Conservation (phyloP, 2,113 vertebrate species). For the Chionomys nivalis region DNA sequence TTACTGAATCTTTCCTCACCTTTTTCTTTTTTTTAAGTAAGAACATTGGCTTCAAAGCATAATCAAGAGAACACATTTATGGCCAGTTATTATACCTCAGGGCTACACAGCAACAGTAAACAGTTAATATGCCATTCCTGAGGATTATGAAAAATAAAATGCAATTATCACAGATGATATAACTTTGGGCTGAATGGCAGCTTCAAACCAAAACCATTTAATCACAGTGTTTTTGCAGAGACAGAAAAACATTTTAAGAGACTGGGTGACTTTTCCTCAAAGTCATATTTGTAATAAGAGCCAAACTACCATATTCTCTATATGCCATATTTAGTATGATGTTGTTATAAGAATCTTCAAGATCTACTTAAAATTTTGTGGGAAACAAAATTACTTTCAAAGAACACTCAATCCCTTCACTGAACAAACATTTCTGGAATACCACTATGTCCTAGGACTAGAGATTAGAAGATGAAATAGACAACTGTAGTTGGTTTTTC, state of each 20-base stretch:
- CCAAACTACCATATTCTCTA: constrained; percentile 20
- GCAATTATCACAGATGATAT: background rate
- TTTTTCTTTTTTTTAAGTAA: background rate
- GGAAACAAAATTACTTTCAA: constrained; percentile 52
- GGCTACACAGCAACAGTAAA: background rate
- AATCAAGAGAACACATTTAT: background rate
- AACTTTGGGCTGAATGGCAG: constrained; percentile 8
- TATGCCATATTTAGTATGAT: constrained; percentile 7
- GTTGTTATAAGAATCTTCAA: constrained; percentile 1
- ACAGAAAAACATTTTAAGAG: constrained; percentile 39
- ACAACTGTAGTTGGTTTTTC: constrained; percentile 20
- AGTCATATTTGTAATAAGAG: constrained; percentile 36
- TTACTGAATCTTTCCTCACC: background rate
- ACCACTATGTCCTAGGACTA: background rate
- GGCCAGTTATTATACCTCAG: constrained; percentile 6
- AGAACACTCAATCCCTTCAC: constrained; percentile 47
- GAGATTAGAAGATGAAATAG: constrained; percentile 22
- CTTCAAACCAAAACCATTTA: constrained; percentile 55
- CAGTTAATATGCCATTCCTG: constrained; percentile 22
- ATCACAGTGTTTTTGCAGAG: constrained; percentile 29
- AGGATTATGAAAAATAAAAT: background rate
- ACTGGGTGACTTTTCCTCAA: constrained; percentile 26
- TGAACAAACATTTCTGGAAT: constrained; percentile 44
- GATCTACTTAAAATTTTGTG: constrained; percentile 28
- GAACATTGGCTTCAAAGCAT: constrained; percentile 37